phyloP scores from a whole-genome alignment of 92 coral and sea anemone species.

The Porites evermanni region DNA sequence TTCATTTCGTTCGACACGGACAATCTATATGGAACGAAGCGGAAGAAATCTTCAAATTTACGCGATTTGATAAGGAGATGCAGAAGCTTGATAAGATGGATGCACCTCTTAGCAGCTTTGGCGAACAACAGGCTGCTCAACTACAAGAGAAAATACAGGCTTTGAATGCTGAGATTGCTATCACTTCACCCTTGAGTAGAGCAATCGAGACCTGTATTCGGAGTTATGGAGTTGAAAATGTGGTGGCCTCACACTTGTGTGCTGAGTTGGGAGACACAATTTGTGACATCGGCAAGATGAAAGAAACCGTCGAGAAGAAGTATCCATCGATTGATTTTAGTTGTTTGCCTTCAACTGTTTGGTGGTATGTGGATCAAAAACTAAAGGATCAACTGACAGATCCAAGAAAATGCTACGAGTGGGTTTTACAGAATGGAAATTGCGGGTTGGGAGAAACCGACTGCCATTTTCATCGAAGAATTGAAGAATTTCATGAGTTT shows the following conservation, averaged over 20 bases:
- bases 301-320: conserved; percentile 14
- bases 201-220: conserved; percentile 65
- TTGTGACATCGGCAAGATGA: conserved; percentile 72
- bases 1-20: conserved; percentile 72
- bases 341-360: conserved; percentile 30
- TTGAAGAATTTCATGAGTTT: conserved; percentile 52
- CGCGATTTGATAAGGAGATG: not conserved
- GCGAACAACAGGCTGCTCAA: conserved; percentile 58
- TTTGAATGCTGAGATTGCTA: conserved; percentile 63
- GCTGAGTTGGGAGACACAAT: conserved; percentile 56
- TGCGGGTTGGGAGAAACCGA: conserved; percentile 46
- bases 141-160: conserved; percentile 23
- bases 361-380: conserved; percentile 62
- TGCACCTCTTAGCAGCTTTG: conserved; percentile 47
- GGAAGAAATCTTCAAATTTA: not conserved
- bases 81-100: conserved; percentile 40
- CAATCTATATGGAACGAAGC: conserved; percentile 70
- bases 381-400: conserved; percentile 28
- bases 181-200: conserved; percentile 63
- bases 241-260: conserved; percentile 60
- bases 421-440: conserved; percentile 42
- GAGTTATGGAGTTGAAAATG: conserved; percentile 56
- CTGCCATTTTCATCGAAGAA: conserved; percentile 39
- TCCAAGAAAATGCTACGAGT: conserved; percentile 34
- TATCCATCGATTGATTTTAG: conserved; percentile 64